Percentiles rank a stretch among this genome's conserved stretches.
Conservation (phyloP, 2,888 invertebrate species). For the Sialis lutaria region DNA sequence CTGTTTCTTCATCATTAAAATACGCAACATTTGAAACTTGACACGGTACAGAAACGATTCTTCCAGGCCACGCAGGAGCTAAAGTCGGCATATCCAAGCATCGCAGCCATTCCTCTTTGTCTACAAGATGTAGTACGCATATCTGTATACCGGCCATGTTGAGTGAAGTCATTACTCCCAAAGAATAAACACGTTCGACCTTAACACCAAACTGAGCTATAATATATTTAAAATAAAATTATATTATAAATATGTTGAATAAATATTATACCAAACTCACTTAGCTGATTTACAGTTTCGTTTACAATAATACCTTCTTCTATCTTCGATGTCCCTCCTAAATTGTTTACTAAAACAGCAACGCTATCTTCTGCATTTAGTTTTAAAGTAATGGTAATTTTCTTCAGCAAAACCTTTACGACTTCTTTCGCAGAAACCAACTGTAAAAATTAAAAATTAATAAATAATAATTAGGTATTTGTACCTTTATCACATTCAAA, state of each 20-base stretch:
- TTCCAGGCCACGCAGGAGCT: conserved; percentile 37
- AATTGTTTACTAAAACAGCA: conserved; percentile 58
- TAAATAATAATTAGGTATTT: background rate
- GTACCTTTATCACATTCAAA: too few relatives aligned
- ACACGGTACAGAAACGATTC: conserved; percentile 22
- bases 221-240: conserved; percentile 32
- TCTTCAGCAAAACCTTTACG: conserved; percentile 27
- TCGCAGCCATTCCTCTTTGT: conserved; percentile 28
- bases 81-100: conserved; percentile 34
- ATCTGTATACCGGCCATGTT: conserved; percentile 64
- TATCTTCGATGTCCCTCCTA: conserved; percentile 53
- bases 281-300: conserved; percentile 43
- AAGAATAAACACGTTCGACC: conserved; percentile 11
- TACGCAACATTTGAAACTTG: background rate
- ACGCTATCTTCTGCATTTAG: conserved; percentile 24
- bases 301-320: conserved; percentile 54
- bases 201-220: conserved; percentile 19
- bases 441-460: background rate
- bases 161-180: conserved; percentile 46
- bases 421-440: conserved; percentile 27
- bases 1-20: too few relatives aligned
- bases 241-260: conserved; percentile 10
- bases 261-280: conserved; percentile 23
- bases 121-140: conserved; percentile 34
- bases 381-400: conserved; percentile 16